Conservation (phyloP, 1,140 invertebrate species). For the Ceratina australensis region DNA sequence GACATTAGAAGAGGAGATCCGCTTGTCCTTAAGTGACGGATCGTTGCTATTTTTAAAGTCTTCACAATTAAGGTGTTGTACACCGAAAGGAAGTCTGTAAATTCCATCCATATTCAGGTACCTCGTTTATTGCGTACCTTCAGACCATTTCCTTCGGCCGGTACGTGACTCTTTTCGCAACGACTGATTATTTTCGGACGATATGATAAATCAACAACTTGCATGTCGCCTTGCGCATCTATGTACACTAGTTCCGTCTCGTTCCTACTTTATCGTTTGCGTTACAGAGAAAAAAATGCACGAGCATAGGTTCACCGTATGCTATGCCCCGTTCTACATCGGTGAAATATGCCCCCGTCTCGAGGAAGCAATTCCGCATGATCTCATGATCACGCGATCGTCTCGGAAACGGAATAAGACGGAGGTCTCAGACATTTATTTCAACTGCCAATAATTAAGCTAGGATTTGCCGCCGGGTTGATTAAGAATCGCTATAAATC, state of each 20-base stretch:
- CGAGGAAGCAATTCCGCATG: not conserved
- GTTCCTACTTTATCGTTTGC: not conserved
- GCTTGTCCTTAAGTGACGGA: conserved; percentile 25
- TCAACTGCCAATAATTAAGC: not conserved
- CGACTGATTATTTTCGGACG: conserved; percentile 39
- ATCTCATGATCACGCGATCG: not conserved
- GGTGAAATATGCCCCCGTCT: not conserved
- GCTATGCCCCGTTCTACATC: too few relatives aligned
- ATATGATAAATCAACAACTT: conserved; percentile 36
- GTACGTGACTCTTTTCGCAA: conserved; percentile 56
- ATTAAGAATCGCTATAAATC: conserved; percentile 7
- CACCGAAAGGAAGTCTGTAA: conserved; percentile 54
- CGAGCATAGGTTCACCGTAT: too few relatives aligned
- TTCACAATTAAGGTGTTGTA: conserved; percentile 47
- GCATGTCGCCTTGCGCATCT: not conserved
- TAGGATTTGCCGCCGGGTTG: not conserved
- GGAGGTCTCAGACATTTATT: not conserved
- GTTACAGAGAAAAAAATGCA: too few relatives aligned
- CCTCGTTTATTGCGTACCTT: conserved; percentile 54
- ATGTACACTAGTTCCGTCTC: not conserved
- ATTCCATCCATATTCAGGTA: conserved; percentile 60
- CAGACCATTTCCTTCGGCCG: conserved; percentile 47
- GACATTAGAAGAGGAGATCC: conserved; percentile 27
- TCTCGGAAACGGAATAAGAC: not conserved
- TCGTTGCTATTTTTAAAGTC: conserved; percentile 62